These are phyloP conservation scores for Microtus pennsylvanicus DNA, from an alignment of 2,113 vertebrate genomes.

Conservation along the genomic window DNA sequence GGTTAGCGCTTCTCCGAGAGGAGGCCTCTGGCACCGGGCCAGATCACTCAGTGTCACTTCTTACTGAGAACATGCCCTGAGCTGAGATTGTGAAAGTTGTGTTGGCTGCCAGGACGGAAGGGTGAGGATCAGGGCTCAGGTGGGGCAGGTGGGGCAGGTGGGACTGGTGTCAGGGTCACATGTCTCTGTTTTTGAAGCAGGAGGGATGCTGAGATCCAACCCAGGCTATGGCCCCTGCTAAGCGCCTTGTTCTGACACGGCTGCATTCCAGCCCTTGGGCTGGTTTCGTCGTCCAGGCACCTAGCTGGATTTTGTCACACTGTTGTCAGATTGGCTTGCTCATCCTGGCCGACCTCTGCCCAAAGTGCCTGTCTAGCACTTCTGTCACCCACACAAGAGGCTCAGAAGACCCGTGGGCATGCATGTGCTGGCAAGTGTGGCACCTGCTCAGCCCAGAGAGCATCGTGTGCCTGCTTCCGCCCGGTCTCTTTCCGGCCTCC, in stretches of 20 bases:
- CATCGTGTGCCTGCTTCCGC: background rate
- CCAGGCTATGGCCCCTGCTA: background rate
- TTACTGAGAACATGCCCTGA: constrained; percentile 1
- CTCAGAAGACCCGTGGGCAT: background rate
- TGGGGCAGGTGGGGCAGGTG: background rate
- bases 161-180: background rate
- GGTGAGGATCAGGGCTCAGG: background rate
- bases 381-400: background rate
- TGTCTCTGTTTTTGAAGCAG: background rate
- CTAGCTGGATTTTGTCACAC: background rate
- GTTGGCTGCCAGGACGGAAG: background rate
- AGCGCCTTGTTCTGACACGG: background rate
- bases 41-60: constrained; percentile 3
- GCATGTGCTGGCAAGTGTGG: background rate
- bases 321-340: background rate
- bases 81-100: background rate
- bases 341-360: background rate
- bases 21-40: background rate
- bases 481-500: background rate
- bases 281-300: background rate
- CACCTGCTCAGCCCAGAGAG: background rate
- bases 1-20: background rate
- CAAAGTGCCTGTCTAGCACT: background rate
- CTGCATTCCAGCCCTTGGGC: background rate
- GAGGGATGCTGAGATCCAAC: background rate